These are phyloP conservation scores for Coreius guichenoti DNA, from an alignment of 2,797 vertebrate species.

Conservation along the genomic window DNA sequence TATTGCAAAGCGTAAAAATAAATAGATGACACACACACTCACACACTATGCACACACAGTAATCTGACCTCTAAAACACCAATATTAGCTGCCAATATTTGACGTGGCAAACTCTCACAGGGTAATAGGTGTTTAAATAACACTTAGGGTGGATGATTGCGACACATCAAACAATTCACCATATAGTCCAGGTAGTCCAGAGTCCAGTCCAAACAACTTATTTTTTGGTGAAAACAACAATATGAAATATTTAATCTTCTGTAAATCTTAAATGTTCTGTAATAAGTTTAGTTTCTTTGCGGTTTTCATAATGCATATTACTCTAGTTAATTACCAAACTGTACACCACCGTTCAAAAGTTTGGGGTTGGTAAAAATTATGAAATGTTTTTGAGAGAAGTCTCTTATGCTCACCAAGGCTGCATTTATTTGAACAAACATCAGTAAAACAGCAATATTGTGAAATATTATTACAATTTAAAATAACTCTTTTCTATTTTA, in stretches of 20 bases:
- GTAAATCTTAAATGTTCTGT: neutral
- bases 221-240: neutral
- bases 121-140: conserved; percentile 25
- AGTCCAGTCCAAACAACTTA: neutral
- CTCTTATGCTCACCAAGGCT: neutral
- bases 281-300: neutral
- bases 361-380: neutral
- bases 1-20: neutral
- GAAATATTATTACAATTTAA: neutral
- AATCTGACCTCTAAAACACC: conserved; percentile 31
- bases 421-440: neutral
- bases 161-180: neutral
- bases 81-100: conserved; percentile 26
- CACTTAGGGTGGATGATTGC: neutral
- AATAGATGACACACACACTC: neutral
- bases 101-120: neutral
- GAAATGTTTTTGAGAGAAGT: neutral
- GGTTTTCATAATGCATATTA: too few species aligned
- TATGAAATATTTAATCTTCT: neutral
- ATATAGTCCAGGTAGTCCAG: neutral
- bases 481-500: neutral
- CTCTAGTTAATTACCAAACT: neutral
- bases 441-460: neutral
- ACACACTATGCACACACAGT: neutral
- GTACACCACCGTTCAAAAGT: neutral